Conservation (phyloP, 2,888 invertebrate species). For the Trypoxylon attenuatum region DNA sequence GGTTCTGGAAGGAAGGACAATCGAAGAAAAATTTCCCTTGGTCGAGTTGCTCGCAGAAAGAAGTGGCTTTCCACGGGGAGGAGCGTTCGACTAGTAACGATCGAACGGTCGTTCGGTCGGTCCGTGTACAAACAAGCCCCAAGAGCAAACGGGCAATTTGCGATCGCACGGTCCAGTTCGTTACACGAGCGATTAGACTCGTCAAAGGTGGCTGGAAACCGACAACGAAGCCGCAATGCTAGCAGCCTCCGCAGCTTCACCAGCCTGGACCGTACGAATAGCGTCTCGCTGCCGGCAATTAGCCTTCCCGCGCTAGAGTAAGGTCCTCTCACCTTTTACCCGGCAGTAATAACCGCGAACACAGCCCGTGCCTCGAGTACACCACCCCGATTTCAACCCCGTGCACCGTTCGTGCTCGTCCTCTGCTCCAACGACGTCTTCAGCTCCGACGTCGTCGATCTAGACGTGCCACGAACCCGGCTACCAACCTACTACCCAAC, state of each 20-base stretch:
- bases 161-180: conserved; percentile 41
- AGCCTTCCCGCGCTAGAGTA: conserved; percentile 28
- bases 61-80: not conserved
- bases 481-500: no score
- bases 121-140: conserved; percentile 33
- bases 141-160: conserved; percentile 40
- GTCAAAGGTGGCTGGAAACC: conserved; percentile 31
- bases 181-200: conserved; percentile 45
- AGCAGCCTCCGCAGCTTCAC: conserved; percentile 4
- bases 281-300: conserved; percentile 33
- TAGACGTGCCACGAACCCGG: conserved; percentile 19
- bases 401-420: conserved; percentile 1
- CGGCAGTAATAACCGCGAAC: conserved; percentile 40
- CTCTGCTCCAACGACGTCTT: conserved; percentile 3
- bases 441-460: conserved; percentile 27
- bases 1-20: not conserved
- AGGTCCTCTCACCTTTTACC: conserved; percentile 37
- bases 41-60: not conserved
- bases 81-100: conserved; percentile 22
- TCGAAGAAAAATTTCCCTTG: not conserved
- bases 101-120: conserved; percentile 20
- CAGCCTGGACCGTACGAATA: conserved; percentile 26
- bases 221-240: not conserved
- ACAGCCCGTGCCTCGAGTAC: conserved; percentile 32
- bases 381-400: conserved; percentile 41